Percentiles rank a stretch among this genome's conserved stretches.
phyloP scores from a whole-genome alignment of 2,113 vertebrate species.

The Centrocercus urophasianus region DNA sequence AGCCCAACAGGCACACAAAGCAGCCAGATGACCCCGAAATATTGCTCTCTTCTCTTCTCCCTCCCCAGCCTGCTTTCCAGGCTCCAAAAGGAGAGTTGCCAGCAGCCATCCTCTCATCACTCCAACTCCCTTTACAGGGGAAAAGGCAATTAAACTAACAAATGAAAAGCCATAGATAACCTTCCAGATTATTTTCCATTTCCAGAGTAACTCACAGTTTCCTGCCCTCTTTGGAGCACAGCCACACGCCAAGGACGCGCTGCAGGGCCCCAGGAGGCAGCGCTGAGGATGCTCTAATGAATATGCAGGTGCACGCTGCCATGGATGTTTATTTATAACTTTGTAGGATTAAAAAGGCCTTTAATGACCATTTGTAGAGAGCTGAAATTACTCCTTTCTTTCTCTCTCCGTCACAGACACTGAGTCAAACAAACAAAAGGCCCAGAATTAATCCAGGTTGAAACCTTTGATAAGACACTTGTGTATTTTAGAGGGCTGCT shows the following conservation, averaged over 20 bases:
- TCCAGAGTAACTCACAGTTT: background rate
- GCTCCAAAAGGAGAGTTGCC: background rate
- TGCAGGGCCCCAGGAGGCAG: background rate
- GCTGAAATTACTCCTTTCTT: background rate
- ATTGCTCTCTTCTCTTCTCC: background rate
- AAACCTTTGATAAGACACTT: conserved; percentile 29
- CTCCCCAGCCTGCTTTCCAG: background rate
- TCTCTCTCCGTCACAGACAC: background rate
- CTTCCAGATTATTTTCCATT: background rate
- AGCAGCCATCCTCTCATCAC: background rate
- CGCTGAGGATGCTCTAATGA: background rate
- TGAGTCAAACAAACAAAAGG: conserved; percentile 23
- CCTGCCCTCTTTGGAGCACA: background rate
- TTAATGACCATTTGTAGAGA: conserved; percentile 26
- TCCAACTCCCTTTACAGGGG: background rate
- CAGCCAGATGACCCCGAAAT: background rate
- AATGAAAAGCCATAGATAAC: background rate
- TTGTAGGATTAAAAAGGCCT: conserved; percentile 10
- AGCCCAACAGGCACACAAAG: background rate
- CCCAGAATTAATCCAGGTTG: conserved; percentile 3
- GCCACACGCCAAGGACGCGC: background rate
- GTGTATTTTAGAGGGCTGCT: background rate
- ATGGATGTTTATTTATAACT: conserved; percentile 26
- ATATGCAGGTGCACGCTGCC: background rate
- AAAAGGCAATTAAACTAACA: conserved; percentile 12